Base-by-base conservation (phyloP, 2,888 invertebrate species). In the Anoncus sp. region DNA sequence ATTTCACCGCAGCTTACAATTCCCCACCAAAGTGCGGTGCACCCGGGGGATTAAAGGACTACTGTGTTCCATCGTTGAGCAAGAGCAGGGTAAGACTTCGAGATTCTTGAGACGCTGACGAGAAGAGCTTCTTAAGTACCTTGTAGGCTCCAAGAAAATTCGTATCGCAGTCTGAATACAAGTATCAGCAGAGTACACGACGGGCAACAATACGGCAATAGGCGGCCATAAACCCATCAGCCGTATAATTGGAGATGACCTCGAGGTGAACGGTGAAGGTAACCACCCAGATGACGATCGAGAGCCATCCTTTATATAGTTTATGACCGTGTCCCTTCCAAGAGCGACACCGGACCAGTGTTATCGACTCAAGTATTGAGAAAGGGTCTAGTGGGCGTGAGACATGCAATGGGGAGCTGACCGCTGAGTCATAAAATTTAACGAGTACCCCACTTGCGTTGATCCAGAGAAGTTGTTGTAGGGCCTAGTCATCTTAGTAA, bases 21-120 rank as follows among this genome's bases (percentile, higher is more conserved):
- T 85, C 60, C 0, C 87, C 87, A 2, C 85, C 88, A 51, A 84
- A 82, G 63, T 87, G 85, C 0, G 86, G 86, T 4, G 84, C 81
- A 2, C 49, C 53, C 1, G 87, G 82, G 1, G 87, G 85, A 55
- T 83, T 85, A 57, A 86, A 87, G 3, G 79, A 55, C 85, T 84
- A 86, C 6, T 74, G 7, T 14, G 81, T 84, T 9, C 79, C 82
- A 20, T 79, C 57, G 20, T 57, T 59, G 4, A 57, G 38, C 16
- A 76, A 16, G 4, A 35, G 3, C 24, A 35, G 12, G 3, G 35
- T 20, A 10, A 71, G 6, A 1, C 24, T 1, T 2, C n/a, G 16
- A 16, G 16, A 45, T 35, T 74, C 60, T 4, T 12, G 40, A 0
- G 27, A 47, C 1, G 22, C 16, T 2, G 31, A 43, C 0, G 38